Base-by-base conservation (phyloP, 2,888 invertebrate species). In the Agonum fuliginosum region DNA sequence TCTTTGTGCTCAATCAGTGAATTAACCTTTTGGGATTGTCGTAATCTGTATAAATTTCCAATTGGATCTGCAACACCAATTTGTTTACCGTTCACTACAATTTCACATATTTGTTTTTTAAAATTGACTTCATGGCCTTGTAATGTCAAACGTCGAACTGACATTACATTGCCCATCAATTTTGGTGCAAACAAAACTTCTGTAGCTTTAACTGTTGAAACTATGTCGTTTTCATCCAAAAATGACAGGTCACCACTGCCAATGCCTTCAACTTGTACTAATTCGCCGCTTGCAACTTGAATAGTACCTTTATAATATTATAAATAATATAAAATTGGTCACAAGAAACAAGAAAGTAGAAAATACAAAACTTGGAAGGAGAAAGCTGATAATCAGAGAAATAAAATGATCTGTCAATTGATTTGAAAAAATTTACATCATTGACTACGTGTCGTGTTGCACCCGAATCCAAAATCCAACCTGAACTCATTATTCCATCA, bases 1-100 rank as follows among this genome's bases (percentile, higher is more conserved):
- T n/a, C n/a, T n/a, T n/a, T n/a, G n/a, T n/a, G n/a, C n/a, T 48
- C 48, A 14, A 77, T 24, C 48, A 79, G 77, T 41, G 77, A 48
- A 30, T 78, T 73, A 48, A 30, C 17, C 19, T 30, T 65, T n/a
- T 65, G 8, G 17, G 34, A 37, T 65, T 65, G 17, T 19, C 65
- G 34, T 8, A 65, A 65, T 1, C 22, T 8, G 34, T 22, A 30
- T 65, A 65, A 65, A 17, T 37, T n/a, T 37, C 20, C 19, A 34
- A 10, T 30, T 37, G 19, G 10, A 34, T 65, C 65, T 12, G 65
- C 65, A 65, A 34, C 22, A 22, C 65, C 34, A 17, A 65, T 65
- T 10, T 65, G 65, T 34, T 65, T 34, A 34, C n/a, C 12, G 8
- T 22, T 19, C 8, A 2, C 6, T 20, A 65, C 30, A 65, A 65